phyloP scores from a whole-genome alignment of 2,113 vertebrate genomes.

The Isichthys henryi region DNA sequence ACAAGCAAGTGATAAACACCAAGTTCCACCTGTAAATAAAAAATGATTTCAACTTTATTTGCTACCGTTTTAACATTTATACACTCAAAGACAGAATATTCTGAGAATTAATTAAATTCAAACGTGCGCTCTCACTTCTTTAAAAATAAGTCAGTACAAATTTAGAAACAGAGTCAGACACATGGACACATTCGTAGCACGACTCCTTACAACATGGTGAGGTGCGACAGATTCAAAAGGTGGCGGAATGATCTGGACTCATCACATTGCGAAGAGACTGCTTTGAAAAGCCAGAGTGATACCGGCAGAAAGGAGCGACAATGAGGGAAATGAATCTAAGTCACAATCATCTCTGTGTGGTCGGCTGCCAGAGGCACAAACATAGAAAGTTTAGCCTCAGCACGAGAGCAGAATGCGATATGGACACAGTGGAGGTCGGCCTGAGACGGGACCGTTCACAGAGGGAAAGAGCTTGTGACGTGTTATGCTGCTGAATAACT shows the following conservation, averaged over 20 bases:
- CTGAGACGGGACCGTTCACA: not conserved
- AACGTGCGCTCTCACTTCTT: not conserved
- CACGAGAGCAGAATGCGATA: not conserved
- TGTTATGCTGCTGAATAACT: not conserved
- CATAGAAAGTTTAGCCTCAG: not conserved
- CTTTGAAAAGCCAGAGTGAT: not conserved
- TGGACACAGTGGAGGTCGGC: not conserved
- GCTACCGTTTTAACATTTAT: not conserved
- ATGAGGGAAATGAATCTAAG: not conserved
- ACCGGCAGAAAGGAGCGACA: not conserved
- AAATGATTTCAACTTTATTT: constrained; percentile 1
- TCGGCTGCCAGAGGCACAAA: not conserved
- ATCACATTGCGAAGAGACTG: not conserved
- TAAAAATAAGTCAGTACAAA: not conserved
- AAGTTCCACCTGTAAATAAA: constrained; percentile 1
- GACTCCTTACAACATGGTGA: not conserved
- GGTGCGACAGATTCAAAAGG: not conserved
- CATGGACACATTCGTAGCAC: not conserved
- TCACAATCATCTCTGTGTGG: not conserved
- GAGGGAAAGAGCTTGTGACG: not conserved
- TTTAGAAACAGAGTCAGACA: not conserved
- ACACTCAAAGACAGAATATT: not conserved
- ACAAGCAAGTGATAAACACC: not conserved
- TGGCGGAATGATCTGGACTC: not conserved
- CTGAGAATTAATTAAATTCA: not conserved